Evolutionary conservation across 2,113 vertebrate genomes (phyloP).

Genomic region (Rhynchomys soricoides): DNA sequence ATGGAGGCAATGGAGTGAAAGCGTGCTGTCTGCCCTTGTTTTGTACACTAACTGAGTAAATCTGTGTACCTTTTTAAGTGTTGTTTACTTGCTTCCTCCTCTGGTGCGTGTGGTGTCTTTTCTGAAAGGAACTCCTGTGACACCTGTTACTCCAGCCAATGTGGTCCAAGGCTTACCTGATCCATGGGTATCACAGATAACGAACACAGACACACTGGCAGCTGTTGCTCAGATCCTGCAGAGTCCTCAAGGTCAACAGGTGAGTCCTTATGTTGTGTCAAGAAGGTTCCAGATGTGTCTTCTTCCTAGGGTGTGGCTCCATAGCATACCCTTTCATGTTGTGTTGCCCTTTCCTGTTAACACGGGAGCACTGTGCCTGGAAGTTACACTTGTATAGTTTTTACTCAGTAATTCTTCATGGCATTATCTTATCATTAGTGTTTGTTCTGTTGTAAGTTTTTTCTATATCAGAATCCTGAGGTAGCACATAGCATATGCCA

Average conservation of each 20-base stretch:
- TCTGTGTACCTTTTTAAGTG: background rate
- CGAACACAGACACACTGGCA: slow-evolving; percentile 96
- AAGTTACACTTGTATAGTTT: background rate
- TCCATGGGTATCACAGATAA: slow-evolving; percentile 97
- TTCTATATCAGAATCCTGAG: background rate
- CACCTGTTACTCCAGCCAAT: slow-evolving; percentile 97
- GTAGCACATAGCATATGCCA: slow-evolving; percentile 23
- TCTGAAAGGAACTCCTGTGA: slow-evolving; percentile 94
- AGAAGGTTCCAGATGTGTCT: background rate
- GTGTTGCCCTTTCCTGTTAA: background rate
- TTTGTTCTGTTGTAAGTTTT: background rate
- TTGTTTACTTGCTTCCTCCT: slow-evolving; percentile 12
- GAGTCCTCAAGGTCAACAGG: slow-evolving; percentile 99
- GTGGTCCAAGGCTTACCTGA: slow-evolving; percentile 96
- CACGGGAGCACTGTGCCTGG: background rate
- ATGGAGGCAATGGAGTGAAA: slow-evolving; percentile 14
- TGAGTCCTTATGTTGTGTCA: slow-evolving; percentile 74
- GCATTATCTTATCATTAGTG: background rate
- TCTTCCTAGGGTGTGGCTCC: background rate
- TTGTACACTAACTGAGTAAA: slow-evolving; percentile 11
- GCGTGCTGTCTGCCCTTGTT: background rate
- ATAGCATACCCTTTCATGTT: background rate
- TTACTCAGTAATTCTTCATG: background rate
- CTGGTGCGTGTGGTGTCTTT: slow-evolving; percentile 15
- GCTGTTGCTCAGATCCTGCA: slow-evolving; percentile 98